Evolutionary conservation across 1,140 invertebrate species (phyloP), one percentile per base, ranked within the genome.

Genomic region (Ectropis grisescens): DNA sequence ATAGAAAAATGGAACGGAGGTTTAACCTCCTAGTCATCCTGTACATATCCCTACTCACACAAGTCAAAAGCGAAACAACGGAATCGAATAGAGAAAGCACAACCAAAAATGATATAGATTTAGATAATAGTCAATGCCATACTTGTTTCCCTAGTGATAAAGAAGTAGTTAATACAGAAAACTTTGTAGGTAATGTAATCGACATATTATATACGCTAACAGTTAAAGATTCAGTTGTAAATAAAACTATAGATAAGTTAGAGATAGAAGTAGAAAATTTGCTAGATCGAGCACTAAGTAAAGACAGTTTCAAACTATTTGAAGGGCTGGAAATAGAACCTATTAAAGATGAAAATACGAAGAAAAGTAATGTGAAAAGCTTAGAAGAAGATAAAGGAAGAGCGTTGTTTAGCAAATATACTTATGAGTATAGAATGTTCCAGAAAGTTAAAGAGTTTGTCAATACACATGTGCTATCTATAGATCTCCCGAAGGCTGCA

Each of bases 401-500:
- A 59, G 72, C 68, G 1, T 32, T 80, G 11, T 80, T 80, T 19
- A 75, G 70, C 32, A 58, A 65, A 33, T 80, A 66, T 9, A 72
- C 62, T 1, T 83, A 81, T 38, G 79, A 83, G 44, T 68, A 69
- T 26, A 66, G 67, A 49, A 34, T 83, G 1, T 59, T 67, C 34
- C 57, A 74, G 35, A 83, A 81, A 29, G 56, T 83, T 11, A 76
- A 71, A 35, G 61, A 68, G 27, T 82, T 80, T 41, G 50, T 83
- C 1, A 58, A 82, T 24, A 85, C 65, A 13, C 84, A 86, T 47
- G 76, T 84, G 10, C 14, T 86, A 3, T 80, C 82, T 2, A 82
- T 87, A 2, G 85, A 85, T 46, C 35, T 86, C 19, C 83, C 82
- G 3, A 79, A 87, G 48, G 85, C 86, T 15, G 86, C 86, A 2